Base-by-base conservation (phyloP, 1,140 invertebrate genomes). In the Samia ricini region DNA sequence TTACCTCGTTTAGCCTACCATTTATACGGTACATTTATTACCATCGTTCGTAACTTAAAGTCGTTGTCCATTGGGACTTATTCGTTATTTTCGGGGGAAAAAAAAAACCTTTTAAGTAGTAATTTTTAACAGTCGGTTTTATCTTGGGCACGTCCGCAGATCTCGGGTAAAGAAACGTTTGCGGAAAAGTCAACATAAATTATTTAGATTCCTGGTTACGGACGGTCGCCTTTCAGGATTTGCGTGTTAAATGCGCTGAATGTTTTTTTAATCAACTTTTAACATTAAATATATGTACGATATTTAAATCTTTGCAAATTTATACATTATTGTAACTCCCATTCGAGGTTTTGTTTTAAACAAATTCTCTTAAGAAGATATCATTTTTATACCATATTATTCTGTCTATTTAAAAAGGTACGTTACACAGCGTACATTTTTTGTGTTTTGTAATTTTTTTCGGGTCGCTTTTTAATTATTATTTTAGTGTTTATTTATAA, bases 101-200 rank as follows among this genome's bases (percentile, higher is more conserved):
- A 66, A 48, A 51, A 52, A 62, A 56, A 7, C 59, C 50, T 64
- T 52, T 57, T 61, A 66, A 59, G 48, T 58, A 23, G 59, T 57
- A 33, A 51, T 57, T 61, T 59, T 61, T 57, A 36, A 61, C 22
- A 59, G 29, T 21, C 20, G 19, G 22, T 48, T 60, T 61, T 65
- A 65, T 61, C 58, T 59, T n/a, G 18, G 51, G n/a, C 36, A 57
- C 59, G 64, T 57, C 51, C 19, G 36, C 36, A 23, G 22, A 61
- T 65, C 48, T 56, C 21, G 58, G 52, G 42, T 66, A 66, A 59
- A 8, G n/a, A 24, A 6, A 22, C 42, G 55, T 33, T 56, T 21
- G 24, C 20, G 60, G 60, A 61, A 66, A 55, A 19, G 48, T 12
- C 12, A 29, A 49, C 15, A 61, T 65, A 65, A 61, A 65, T 65